These are phyloP conservation scores for Caenorhabditis sp. DNA, from an alignment of 2,888 invertebrate genomes.

Conservation along the genomic window DNA sequence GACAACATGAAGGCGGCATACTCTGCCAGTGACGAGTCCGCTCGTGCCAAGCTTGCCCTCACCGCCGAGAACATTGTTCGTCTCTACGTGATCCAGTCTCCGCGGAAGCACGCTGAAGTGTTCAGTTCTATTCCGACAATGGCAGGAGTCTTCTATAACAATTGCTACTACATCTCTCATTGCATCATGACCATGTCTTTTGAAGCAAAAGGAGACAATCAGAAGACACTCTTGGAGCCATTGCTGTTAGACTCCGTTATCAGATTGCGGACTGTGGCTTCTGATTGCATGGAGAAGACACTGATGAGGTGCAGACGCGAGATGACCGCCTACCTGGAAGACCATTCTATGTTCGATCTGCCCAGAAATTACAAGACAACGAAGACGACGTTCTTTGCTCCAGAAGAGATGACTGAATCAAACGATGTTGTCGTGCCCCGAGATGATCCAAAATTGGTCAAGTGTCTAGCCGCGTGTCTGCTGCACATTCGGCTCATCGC, in stretches of 20 bases:
- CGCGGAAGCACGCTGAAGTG: constrained; percentile 73
- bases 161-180: constrained; percentile 79
- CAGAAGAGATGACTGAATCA: constrained; percentile 25
- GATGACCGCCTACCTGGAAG: constrained; percentile 55
- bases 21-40: constrained; percentile 67
- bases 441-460: constrained; percentile 56
- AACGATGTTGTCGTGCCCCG: constrained; percentile 45
- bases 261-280: constrained; percentile 71
- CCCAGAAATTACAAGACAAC: constrained; percentile 43
- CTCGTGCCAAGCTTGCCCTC: constrained; percentile 63
- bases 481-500: constrained; percentile 72
- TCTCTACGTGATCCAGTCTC: constrained; percentile 74
- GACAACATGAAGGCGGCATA: constrained; percentile 71
- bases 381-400: constrained; percentile 35
- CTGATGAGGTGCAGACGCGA: constrained; percentile 67
- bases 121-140: constrained; percentile 78
- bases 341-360: constrained; percentile 54
- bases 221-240: constrained; percentile 57
- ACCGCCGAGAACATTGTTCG: constrained; percentile 78
- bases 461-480: constrained; percentile 62
- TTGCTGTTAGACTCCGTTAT: constrained; percentile 70
- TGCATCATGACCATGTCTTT: constrained; percentile 71
- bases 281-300: constrained; percentile 74
- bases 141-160: constrained; percentile 80
- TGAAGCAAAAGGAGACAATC: constrained; percentile 21